Evolutionary conservation across 1,140 invertebrate species (phyloP).

Genomic region (Solen grandis): DNA sequence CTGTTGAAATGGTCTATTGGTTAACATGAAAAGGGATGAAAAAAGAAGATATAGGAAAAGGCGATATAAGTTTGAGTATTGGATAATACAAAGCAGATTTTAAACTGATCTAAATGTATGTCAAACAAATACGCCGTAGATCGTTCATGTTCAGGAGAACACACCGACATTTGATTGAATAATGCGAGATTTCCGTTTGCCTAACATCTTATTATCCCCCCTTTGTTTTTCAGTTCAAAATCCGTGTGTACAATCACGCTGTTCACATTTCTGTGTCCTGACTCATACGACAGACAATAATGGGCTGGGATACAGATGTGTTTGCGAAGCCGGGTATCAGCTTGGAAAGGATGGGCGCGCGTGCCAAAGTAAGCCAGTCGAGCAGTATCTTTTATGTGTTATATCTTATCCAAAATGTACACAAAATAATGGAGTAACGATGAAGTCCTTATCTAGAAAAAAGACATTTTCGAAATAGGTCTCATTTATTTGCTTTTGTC

Average conservation of each 20-base stretch:
- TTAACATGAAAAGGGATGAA: too few relatives aligned
- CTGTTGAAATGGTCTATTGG: too few relatives aligned
- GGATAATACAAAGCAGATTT: too few relatives aligned
- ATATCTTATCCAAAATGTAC: not conserved
- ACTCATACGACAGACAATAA: constrained; percentile 88
- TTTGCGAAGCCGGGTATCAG: constrained; percentile 95
- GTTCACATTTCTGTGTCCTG: constrained; percentile 97
- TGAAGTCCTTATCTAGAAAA: not conserved
- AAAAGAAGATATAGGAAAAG: too few relatives aligned
- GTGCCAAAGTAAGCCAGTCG: constrained; percentile 86
- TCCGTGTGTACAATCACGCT: constrained; percentile 96
- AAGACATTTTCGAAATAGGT: not conserved
- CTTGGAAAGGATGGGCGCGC: constrained; percentile 89
- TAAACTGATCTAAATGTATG: too few relatives aligned
- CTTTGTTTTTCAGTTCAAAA: constrained; percentile 82
- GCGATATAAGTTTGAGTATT: too few relatives aligned
- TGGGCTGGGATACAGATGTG: constrained; percentile 94
- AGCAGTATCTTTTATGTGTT: not conserved
- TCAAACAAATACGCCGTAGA: too few relatives aligned
- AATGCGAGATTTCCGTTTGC: not conserved
- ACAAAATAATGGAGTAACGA: not conserved
- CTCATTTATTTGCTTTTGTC: too few relatives aligned
- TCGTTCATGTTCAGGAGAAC: too few relatives aligned
- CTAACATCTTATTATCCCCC: not conserved
- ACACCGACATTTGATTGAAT: too few relatives aligned